These are phyloP conservation scores for Anneissia japonica DNA, from an alignment of 35 echinoderm and acorn worm species.

Conservation along the genomic window DNA sequence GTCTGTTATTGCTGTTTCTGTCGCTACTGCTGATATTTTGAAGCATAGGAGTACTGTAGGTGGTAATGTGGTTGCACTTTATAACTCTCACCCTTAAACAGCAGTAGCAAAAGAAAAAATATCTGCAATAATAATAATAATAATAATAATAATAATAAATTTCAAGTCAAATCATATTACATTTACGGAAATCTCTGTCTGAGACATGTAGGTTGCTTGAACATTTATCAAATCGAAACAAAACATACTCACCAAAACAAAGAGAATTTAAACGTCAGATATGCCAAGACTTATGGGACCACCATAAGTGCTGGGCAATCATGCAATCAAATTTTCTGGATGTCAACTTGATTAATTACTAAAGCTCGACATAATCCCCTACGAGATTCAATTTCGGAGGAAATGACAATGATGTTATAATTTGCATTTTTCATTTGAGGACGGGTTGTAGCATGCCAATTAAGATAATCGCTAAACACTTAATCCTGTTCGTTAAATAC, in stretches of 20 bases:
- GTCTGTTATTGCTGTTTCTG: too few relatives aligned
- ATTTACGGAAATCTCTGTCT: not conserved
- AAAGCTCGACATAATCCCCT: not conserved
- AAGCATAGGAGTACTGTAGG: too few relatives aligned
- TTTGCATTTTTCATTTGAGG: not conserved
- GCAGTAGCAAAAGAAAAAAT: too few relatives aligned
- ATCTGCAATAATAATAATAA: not conserved
- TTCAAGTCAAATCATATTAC: not conserved
- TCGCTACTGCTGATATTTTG: too few relatives aligned
- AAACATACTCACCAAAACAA: not conserved
- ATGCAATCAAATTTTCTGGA: not conserved
- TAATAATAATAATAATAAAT: not conserved
- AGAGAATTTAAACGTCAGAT: not conserved
- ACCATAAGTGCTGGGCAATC: not conserved
- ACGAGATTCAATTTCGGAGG: not conserved
- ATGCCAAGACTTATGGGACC: not conserved
- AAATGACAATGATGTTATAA: not conserved
- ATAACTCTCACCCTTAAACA: too few relatives aligned
- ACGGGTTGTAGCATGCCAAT: not conserved
- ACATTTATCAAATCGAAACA: not conserved
- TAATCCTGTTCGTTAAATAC: not conserved
- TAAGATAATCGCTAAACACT: not conserved
- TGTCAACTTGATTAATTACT: not conserved
- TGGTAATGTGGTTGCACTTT: too few relatives aligned
- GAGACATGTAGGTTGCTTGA: not conserved